phyloP scores from a whole-genome alignment of 2,888 invertebrate species.

The Girardia tigrina region DNA sequence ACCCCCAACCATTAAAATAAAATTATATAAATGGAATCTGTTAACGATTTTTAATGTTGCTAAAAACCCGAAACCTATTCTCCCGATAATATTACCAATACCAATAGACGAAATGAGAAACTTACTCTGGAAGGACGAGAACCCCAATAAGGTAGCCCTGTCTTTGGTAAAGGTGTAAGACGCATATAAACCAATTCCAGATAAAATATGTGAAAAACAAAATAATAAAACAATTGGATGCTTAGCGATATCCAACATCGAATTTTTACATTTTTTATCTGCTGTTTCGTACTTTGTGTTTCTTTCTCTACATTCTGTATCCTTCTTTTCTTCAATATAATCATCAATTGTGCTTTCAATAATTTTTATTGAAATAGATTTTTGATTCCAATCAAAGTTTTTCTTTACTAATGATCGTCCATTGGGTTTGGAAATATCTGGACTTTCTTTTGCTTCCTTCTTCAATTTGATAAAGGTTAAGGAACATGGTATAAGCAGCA shows the following conservation, averaged over 20 bases:
- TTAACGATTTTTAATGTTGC: constrained; percentile 61
- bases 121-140: constrained; percentile 52
- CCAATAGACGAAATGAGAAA: constrained; percentile 74
- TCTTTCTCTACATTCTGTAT: background rate
- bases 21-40: constrained; percentile 72
- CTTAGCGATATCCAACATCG: background rate
- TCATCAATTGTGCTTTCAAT: background rate
- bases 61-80: constrained; percentile 57
- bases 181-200: constrained; percentile 79
- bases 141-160: constrained; percentile 54
- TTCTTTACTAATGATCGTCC: no score
- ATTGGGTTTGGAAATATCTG: no score
- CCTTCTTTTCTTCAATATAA: background rate
- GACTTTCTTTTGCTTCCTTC: background rate
- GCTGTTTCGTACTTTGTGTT: background rate
- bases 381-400: background rate
- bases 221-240: constrained; percentile 72
- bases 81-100: constrained; percentile 75
- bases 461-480: background rate
- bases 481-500: constrained; percentile 26
- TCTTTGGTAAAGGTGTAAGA: constrained; percentile 74
- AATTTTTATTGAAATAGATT: background rate
- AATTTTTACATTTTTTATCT: background rate
- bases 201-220: constrained; percentile 74
- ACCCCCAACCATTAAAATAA: constrained; percentile 73